Evolutionary conservation across 2,888 invertebrate genomes (phyloP), one percentile per base, ranked within the genome.

Genomic region (Mycalesis mineus): DNA sequence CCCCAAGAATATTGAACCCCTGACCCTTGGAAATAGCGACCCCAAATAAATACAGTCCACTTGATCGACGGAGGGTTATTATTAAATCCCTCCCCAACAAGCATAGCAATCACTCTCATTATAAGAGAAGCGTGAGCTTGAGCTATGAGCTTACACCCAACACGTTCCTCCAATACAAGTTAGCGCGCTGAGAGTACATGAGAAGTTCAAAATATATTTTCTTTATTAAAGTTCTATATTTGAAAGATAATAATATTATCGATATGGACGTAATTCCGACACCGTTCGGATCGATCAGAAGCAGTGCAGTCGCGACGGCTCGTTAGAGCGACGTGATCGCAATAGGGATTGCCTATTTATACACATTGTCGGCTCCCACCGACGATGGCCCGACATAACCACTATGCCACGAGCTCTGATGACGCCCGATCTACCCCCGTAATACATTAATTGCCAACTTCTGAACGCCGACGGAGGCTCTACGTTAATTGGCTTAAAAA

Each of bases 251-350:
- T 31, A 55, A 17, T 8, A 17, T 33, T 31, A 55, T 47, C 48
- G 48, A 36, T 53, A 49, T 52, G 47, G 48, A 57, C 33, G 53
- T 56, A 51, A 62, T 65, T 78, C 76, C 75, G 78, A 79, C 73
- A 73, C 69, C 67, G 68, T 68, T 65, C 64, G 69, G 68, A 84
- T 85, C 82, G 82, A 85, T 85, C 77, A 70, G 47, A 47, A 45
- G 67, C 67, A 68, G 68, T 74, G 73, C 77, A 80, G 82, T 78
- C 81, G 81, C 82, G 84, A 79, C 82, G 83, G 68, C 84, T 88
- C 88, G 87, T 88, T 87, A 84, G 72, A 72, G 75, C 74, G 78
- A 87, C 88, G 88, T 88, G 88, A 85, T 84, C 84, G 80, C 83
- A 84, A 84, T 88, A 75, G 75, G 74, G 75, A 88, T 84, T 80